Conservation (phyloP, 1,140 invertebrate genomes). For the Pinna nobilis region DNA sequence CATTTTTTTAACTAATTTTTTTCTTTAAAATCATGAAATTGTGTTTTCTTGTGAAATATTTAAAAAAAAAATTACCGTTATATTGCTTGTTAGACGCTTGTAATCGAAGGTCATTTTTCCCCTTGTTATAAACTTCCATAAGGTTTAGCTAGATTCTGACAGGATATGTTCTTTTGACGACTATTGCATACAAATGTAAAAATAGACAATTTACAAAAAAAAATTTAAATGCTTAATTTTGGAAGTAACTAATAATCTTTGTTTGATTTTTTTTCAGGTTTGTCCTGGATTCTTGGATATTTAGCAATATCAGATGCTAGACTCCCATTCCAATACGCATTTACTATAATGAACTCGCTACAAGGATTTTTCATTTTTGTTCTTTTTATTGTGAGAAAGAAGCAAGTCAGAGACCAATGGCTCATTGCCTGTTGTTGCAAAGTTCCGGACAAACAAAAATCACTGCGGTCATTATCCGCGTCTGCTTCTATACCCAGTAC, state of each 20-base stretch:
- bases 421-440: constrained; percentile 56
- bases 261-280: constrained; percentile 62
- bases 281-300: constrained; percentile 78
- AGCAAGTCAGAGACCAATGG: constrained; percentile 69
- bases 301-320: constrained; percentile 75
- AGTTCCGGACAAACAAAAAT: constrained; percentile 36
- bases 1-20: no score
- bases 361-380: constrained; percentile 78
- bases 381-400: constrained; percentile 65
- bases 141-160: not conserved
- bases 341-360: constrained; percentile 76
- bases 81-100: no score
- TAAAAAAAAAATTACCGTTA: no score
- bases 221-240: no score
- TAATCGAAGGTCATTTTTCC: no score
- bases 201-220: not conserved
- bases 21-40: no score
- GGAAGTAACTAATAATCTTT: not conserved
- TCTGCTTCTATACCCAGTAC: constrained; percentile 48
- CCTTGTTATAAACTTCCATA: not conserved
- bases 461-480: constrained; percentile 45
- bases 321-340: constrained; percentile 76
- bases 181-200: not conserved
- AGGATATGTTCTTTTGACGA: not conserved
- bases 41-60: no score